Evolutionary conservation across 2,888 invertebrate genomes (phyloP).

Genomic region (Eupsilia transversa): DNA sequence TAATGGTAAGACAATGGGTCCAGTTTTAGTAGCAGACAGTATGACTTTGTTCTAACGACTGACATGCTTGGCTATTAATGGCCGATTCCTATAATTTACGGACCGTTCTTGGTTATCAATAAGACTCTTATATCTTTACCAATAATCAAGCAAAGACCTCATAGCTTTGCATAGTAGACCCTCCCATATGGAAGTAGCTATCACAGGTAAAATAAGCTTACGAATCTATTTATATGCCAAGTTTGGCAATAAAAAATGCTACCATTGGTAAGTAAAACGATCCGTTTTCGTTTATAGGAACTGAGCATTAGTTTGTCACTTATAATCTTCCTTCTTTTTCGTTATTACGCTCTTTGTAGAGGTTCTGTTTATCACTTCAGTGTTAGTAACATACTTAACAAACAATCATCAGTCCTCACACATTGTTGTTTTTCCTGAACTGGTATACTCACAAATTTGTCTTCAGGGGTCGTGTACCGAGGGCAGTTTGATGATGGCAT

Average conservation of each 20-base stretch:
- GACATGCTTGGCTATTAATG: not conserved
- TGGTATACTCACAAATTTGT: not conserved
- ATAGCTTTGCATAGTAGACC: no score
- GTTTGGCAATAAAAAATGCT: no score
- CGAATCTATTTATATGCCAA: no score
- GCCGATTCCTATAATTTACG: no score
- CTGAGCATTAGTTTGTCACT: no score
- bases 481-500: constrained; percentile 92
- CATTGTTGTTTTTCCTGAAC: not conserved
- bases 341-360: not conserved
- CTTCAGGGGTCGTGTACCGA: constrained; percentile 89
- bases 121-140: no score
- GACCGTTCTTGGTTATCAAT: no score
- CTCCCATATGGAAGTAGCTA: no score
- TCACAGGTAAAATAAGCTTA: no score
- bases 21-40: not conserved
- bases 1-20: constrained; percentile 83
- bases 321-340: not conserved
- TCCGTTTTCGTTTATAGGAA: no score
- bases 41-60: not conserved
- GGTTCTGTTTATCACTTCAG: not conserved
- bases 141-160: no score
- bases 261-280: no score
- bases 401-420: not conserved
- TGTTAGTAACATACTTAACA: not conserved